These are phyloP conservation scores for Pseudomyrmex concolor DNA, from an alignment of 1,140 invertebrate genomes.

Conservation along the genomic window DNA sequence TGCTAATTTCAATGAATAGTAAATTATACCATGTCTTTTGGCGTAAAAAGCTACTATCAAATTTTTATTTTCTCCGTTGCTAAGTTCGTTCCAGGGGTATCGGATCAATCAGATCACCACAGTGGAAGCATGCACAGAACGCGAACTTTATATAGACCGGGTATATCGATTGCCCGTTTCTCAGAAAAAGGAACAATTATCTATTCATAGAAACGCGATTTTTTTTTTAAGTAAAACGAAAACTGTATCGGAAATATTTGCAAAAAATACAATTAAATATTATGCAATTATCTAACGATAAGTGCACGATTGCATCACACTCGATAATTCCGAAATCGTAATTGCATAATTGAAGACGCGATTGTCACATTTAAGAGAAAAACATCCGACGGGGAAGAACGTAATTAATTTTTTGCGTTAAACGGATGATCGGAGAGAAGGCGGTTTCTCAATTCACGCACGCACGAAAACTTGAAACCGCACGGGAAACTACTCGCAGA, in stretches of 20 bases:
- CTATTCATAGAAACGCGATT: conserved; percentile 1
- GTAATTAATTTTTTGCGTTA: neutral
- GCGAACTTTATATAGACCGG: conserved; percentile 6
- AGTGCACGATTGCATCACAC: neutral
- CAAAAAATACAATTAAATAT: neutral
- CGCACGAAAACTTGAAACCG: conserved; percentile 50
- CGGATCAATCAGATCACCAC: neutral
- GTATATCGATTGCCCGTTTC: conserved; percentile 20
- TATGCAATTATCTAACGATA: neutral
- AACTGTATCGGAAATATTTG: neutral
- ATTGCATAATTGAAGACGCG: neutral
- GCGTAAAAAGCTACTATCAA: neutral
- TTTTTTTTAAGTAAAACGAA: neutral
- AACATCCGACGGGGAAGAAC: neutral
- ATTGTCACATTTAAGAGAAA: neutral
- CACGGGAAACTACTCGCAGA: conserved; percentile 52
- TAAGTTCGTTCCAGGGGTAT: neutral
- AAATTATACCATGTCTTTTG: neutral
- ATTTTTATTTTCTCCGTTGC: neutral
- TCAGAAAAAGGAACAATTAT: conserved; percentile 8
- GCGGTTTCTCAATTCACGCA: neutral
- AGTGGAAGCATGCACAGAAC: neutral
- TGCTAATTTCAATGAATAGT: neutral
- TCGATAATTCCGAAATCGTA: neutral
- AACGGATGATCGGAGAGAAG: neutral